Conservation (phyloP, 1,140 invertebrate species). For the Danaus plexippus region DNA sequence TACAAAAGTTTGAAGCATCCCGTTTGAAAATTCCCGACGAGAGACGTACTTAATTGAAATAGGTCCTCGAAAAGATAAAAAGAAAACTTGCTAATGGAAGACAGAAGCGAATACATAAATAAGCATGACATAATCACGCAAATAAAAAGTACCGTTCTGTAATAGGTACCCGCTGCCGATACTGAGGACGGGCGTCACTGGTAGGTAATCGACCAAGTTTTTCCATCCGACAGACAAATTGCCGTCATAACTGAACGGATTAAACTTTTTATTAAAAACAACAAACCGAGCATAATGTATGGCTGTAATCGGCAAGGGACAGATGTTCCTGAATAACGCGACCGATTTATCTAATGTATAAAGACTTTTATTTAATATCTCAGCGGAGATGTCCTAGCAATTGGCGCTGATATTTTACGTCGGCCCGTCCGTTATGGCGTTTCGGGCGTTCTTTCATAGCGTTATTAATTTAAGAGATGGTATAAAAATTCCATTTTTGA, state of each 20-base stretch:
- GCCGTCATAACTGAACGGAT: constrained; percentile 69
- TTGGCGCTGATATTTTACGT: constrained; percentile 58
- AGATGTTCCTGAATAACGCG: constrained; percentile 64
- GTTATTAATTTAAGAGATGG: constrained; percentile 56
- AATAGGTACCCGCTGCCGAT: constrained; percentile 47
- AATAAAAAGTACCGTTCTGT: constrained; percentile 44
- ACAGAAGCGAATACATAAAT: constrained; percentile 64
- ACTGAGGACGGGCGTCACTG: constrained; percentile 39
- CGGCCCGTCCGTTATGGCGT: constrained; percentile 48
- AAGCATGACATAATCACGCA: constrained; percentile 55
- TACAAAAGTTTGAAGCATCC: constrained; percentile 33
- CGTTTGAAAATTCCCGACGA: constrained; percentile 28
- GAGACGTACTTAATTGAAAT: constrained; percentile 36
- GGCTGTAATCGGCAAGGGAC: constrained; percentile 65
- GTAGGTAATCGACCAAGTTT: constrained; percentile 66
- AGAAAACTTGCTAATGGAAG: constrained; percentile 50
- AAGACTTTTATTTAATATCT: constrained; percentile 70
- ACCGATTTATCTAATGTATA: constrained; percentile 69
- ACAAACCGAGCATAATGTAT: constrained; percentile 70
- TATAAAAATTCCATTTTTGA: constrained; percentile 62
- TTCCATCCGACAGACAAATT: constrained; percentile 68
- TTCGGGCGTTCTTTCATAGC: constrained; percentile 51
- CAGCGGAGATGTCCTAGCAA: constrained; percentile 57
- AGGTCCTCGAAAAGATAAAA: constrained; percentile 41
- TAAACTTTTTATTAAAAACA: constrained; percentile 72